These are phyloP conservation scores for Nephrotoma guestfalica DNA, from an alignment of 2,888 invertebrate species.

Conservation along the genomic window DNA sequence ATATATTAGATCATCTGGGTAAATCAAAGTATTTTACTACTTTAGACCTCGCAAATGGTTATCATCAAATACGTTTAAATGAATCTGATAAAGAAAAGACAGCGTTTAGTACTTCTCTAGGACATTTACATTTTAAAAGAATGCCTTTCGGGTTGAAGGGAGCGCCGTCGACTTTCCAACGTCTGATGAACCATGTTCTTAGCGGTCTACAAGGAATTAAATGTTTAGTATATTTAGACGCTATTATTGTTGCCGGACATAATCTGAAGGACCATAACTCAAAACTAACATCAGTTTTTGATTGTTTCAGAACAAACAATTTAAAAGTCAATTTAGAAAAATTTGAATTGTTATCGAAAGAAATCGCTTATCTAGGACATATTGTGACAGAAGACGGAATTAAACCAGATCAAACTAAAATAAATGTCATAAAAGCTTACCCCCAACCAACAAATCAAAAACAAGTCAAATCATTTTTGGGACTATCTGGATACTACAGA, in stretches of 20 bases:
- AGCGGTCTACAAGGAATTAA: constrained; percentile 15
- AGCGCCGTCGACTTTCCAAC: constrained; percentile 18
- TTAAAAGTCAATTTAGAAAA: no score
- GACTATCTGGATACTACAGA: constrained; percentile 21
- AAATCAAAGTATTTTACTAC: no score
- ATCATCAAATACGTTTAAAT: background rate
- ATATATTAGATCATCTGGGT: background rate
- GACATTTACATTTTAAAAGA: constrained; percentile 15
- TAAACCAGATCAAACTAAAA: constrained; percentile 15
- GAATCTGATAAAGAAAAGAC: background rate
- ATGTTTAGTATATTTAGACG: background rate
- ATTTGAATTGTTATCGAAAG: no score
- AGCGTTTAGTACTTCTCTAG: constrained; percentile 5
- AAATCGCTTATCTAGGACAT: no score
- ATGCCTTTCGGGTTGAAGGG: constrained; percentile 17
- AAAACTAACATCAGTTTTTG: constrained; percentile 15
- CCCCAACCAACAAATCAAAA: constrained; percentile 12
- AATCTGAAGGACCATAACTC: constrained; percentile 16
- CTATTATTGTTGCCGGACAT: constrained; percentile 10
- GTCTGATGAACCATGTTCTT: constrained; percentile 20
- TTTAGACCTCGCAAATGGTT: background rate
- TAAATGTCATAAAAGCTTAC: constrained; percentile 13
- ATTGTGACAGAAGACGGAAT: constrained; percentile 6
- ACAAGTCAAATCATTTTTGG: constrained; percentile 18
- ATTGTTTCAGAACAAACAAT: background rate